phyloP scores from a whole-genome alignment of 2,888 invertebrate genomes.

The Azorinus chamasolen region DNA sequence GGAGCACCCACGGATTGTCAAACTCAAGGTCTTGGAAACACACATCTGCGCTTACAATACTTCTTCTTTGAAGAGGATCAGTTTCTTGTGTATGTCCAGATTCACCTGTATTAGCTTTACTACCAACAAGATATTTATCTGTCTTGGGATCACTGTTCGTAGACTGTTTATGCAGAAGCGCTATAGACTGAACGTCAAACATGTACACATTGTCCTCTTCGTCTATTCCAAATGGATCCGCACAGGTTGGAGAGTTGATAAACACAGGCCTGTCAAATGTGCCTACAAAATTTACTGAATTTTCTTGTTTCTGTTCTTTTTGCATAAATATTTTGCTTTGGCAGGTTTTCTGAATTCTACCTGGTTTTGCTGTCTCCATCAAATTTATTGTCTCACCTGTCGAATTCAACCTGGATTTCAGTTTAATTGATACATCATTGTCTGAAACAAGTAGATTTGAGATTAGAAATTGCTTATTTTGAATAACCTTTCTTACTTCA shows the following conservation, averaged over 20 bases:
- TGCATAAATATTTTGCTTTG: background rate
- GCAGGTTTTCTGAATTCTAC: background rate
- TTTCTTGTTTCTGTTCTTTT: background rate
- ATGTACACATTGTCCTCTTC: slow-evolving; percentile 15
- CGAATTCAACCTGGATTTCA: slow-evolving; percentile 22
- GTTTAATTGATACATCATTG: background rate
- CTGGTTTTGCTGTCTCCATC: slow-evolving; percentile 19
- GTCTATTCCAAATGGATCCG: slow-evolving; percentile 57
- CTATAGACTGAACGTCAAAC: too few species aligned
- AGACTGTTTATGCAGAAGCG: too few species aligned
- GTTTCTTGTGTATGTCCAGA: too few species aligned
- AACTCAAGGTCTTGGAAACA: background rate
- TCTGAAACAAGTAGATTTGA: background rate
- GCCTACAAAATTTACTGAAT: background rate
- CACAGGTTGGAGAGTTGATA: slow-evolving; percentile 55
- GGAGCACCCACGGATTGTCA: slow-evolving; percentile 57
- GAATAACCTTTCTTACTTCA: too few species aligned
- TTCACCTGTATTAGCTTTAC: too few species aligned
- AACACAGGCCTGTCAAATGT: background rate
- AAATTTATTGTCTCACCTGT: slow-evolving; percentile 24
- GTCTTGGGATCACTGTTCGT: too few species aligned
- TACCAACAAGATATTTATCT: too few species aligned
- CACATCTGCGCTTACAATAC: too few species aligned
- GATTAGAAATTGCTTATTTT: too few species aligned
- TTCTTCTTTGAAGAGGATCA: too few species aligned